Evolutionary conservation across 2,113 vertebrate genomes (phyloP), one percentile per base, ranked within the genome.

Genomic region (Scortum barcoo): DNA sequence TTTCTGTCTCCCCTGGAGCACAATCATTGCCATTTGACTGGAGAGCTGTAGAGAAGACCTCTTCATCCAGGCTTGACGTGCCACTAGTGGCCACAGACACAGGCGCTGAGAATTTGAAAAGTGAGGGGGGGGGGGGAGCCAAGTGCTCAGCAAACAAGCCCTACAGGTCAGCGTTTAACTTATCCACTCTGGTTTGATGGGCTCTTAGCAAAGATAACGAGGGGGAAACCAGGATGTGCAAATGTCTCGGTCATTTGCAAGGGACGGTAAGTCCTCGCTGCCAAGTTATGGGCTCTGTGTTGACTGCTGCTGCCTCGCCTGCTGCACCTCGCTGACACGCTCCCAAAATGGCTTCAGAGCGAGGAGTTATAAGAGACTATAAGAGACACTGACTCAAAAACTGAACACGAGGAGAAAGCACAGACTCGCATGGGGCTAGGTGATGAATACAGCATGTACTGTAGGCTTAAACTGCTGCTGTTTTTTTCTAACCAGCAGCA

Each of bases 11-110:
- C 92, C 75, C 76, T 72, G 78, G 36, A 86, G 81, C 77, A 83
- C 72, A 85, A 86, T 91, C 65, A 70, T 69, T 88, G 65, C 79
- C 46, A 14, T 92, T 86, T 91, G 75, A 91, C 84, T 88, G 76
- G 83, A 91, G 80, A 88, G 81, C 78, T 81, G 81, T 48, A 68
- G 81, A 83, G 79, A 60, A 81, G 79, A 67, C 75, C 84, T 90
- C 81, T 76, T 75, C 56, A 80, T 63, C 50, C 48, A 48, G 67
- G 44, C 66, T 83, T 58, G 38, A 81, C 80, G 72, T 80, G 46
- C 62, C 48, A 78, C 53, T 33, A 74, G 63, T 82, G 58, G 85
- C 58, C 36, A 67, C 51, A 62, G 70, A 72, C 38, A 36, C 62
- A 53, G 24, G 9, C 40, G 51, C 48, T 40, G 69, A 78, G 42